Evolutionary conservation across 2,113 vertebrate genomes (phyloP), one percentile per base, ranked within the genome.

Genomic region (Butorides virescens): DNA sequence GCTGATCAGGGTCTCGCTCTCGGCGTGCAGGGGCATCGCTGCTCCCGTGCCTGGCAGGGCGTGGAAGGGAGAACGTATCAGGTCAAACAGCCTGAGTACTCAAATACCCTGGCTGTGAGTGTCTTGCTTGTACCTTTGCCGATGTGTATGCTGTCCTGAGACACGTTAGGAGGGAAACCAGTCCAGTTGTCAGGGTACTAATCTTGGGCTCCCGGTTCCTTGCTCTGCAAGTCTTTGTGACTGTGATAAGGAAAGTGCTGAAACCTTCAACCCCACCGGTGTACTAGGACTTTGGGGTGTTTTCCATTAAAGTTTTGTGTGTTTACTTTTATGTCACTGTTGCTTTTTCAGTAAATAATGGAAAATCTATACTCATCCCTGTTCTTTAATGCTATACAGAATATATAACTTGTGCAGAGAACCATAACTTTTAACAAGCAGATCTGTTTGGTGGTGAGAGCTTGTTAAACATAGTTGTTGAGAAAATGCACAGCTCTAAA

Each of bases 1-100:
- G 1, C n/a, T 36, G 27, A 3, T 13, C 0, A 0, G 19, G 27
- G 8, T n/a, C 55, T 52, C 1, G 0, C 6, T 10, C 46, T 32
- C 44, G 32, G 34, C 4, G 1, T 4, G 3, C 34, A 1, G 1
- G 39, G 53, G 1, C 27, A 10, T 27, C 0, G 0, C 34, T 30
- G 62, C 39, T 22, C 44, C 19, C 11, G 7, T n/a, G 70, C 3
- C 17, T 85, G 29, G 8, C 30, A 34, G 30, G 23, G 10, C 19
- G 36, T 7, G 55, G 39, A 46, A 73, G 21, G 26, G 49, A 72
- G 46, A 34, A 39, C 4, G 2, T 32, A n/a, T 44, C 6, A 23
- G 26, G 29, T n/a, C 37, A 68, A 49, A 27, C 42, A 56, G 36
- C 15, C 73, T 18, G 39, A 42, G 18, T 21, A n/a, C 39, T 53